Percentiles rank a stretch among this genome's conserved stretches.
These are phyloP conservation scores for Tinamus guttatus DNA, from an alignment of 2,113 vertebrate genomes.

Conservation along the genomic window DNA sequence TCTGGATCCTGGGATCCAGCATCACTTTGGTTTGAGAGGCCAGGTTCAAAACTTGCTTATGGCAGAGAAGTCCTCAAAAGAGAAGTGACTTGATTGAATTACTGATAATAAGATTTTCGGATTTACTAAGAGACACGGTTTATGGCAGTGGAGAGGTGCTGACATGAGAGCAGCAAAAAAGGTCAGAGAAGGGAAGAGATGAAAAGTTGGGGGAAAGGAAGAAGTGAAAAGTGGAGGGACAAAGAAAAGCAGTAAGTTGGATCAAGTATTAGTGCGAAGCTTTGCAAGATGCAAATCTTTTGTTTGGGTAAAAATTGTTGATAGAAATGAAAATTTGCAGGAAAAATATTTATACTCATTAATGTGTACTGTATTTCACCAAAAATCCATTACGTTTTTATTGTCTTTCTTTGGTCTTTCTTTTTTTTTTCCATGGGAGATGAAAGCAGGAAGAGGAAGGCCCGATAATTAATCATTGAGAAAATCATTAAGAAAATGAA, in stretches of 20 bases:
- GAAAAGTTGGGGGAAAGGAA: too few species aligned
- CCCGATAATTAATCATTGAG: too few species aligned
- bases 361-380: not conserved
- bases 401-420: not conserved
- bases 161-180: not conserved
- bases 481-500: too few species aligned
- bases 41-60: not conserved
- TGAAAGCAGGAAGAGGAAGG: not conserved
- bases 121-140: not conserved
- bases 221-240: not conserved
- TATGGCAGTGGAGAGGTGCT: not conserved
- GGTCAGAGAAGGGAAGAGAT: not conserved
- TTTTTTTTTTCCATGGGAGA: not conserved
- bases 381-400: too few species aligned
- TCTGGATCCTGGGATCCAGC: not conserved
- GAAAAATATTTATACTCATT: not conserved
- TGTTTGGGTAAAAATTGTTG: not conserved
- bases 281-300: not conserved
- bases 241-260: not conserved
- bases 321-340: not conserved
- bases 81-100: not conserved
- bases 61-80: not conserved
- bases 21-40: not conserved
- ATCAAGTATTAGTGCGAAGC: not conserved
- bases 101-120: not conserved